A percentile compares a stretch with the other conserved stretches of the same genome.
phyloP scores from a whole-genome alignment of 2,797 vertebrate genomes.

The Ptychobarbus kaznakovi region DNA sequence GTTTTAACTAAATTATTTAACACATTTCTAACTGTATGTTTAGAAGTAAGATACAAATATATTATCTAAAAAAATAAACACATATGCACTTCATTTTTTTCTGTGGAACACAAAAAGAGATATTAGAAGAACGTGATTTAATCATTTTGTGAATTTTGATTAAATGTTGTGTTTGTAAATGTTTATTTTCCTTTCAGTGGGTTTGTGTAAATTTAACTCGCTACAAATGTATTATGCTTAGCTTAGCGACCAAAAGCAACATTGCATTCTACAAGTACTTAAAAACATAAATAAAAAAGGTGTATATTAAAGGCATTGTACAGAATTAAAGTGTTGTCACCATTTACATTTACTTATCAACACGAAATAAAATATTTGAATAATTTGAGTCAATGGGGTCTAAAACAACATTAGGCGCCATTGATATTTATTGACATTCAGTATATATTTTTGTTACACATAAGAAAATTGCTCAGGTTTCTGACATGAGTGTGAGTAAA shows the following conservation, averaged over 20 bases:
- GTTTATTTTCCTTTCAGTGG: not conserved
- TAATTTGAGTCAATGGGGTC: not conserved
- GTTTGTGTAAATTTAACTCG: not conserved
- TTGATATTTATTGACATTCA: not conserved
- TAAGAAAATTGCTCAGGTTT: not conserved
- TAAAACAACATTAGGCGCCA: not conserved
- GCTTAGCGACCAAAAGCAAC: not conserved
- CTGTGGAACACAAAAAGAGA: not conserved
- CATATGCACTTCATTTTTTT: not conserved
- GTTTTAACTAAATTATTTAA: not conserved
- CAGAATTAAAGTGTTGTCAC: not conserved
- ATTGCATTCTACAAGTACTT: not conserved
- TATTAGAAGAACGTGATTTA: not conserved
- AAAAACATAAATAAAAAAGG: not conserved
- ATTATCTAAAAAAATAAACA: not conserved
- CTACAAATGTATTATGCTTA: not conserved
- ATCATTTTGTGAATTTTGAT: not conserved
- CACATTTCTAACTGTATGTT: not conserved
- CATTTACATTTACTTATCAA: not conserved
- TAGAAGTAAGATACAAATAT: not conserved
- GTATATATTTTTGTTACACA: not conserved
- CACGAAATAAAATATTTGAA: not conserved
- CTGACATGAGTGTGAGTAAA: not conserved
- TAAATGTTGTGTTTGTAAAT: not conserved
- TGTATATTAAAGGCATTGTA: not conserved